Conservation (phyloP, 2,888 invertebrate species). For the Sarcophaga variegata region DNA sequence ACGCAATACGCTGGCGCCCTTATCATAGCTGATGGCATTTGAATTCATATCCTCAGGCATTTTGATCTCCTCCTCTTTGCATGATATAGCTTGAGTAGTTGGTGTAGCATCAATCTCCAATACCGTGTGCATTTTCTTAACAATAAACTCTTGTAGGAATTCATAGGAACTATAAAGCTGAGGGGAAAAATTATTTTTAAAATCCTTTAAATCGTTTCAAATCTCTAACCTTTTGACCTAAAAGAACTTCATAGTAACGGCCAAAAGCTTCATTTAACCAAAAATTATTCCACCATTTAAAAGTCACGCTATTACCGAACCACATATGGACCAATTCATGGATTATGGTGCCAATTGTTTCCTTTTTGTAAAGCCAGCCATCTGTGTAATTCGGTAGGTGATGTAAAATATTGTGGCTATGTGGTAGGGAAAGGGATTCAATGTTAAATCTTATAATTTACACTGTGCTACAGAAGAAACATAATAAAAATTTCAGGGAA, state of each 20-base stretch:
- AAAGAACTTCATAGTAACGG: slow-evolving; percentile 86
- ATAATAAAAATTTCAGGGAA: no score
- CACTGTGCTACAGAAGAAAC: no score
- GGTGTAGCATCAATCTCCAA: slow-evolving; percentile 84
- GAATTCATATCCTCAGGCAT: slow-evolving; percentile 84
- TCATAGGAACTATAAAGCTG: slow-evolving; percentile 86
- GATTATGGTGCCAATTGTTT: neutral
- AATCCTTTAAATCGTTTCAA: neutral
- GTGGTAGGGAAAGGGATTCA: no score
- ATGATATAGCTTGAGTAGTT: slow-evolving; percentile 84
- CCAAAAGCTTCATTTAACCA: slow-evolving; percentile 83
- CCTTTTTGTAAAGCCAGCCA: neutral
- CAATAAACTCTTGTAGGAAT: slow-evolving; percentile 86
- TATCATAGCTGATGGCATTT: slow-evolving; percentile 85
- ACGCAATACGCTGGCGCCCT: slow-evolving; percentile 85
- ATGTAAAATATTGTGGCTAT: neutral
- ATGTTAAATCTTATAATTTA: no score
- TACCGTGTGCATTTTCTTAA: slow-evolving; percentile 86
- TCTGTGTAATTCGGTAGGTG: neutral
- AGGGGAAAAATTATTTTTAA: slow-evolving; percentile 67
- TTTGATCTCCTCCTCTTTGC: slow-evolving; percentile 81
- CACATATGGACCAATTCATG: slow-evolving; percentile 84
- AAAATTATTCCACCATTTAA: slow-evolving; percentile 84
- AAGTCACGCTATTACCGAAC: slow-evolving; percentile 85
- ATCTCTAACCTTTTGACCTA: slow-evolving; percentile 76